These are phyloP conservation scores for Pseudopipra pipra DNA, from an alignment of 2,113 vertebrate species.

Conservation along the genomic window DNA sequence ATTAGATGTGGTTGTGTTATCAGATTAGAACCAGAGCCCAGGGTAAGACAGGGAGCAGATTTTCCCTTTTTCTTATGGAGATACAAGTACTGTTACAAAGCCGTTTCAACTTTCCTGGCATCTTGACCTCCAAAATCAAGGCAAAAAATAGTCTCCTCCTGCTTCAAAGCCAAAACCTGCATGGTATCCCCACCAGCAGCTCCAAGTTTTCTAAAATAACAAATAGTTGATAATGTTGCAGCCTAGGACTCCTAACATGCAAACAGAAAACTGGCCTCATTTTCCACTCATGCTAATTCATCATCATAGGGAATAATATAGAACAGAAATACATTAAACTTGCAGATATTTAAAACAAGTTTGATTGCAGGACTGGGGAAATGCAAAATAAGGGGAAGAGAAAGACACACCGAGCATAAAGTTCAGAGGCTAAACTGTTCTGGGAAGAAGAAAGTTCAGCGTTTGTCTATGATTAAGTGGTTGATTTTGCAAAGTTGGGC, in stretches of 20 bases:
- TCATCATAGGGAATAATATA: not conserved
- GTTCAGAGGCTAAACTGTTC: constrained; percentile 9
- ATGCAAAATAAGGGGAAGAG: not conserved
- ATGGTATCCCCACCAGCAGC: not conserved
- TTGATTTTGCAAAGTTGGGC: not conserved
- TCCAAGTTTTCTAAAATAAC: not conserved
- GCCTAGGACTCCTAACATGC: not conserved
- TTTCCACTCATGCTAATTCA: not conserved
- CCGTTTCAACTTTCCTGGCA: not conserved
- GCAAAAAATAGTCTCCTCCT: not conserved
- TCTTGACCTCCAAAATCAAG: not conserved
- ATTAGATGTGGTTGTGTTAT: not conserved
- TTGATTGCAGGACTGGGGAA: not conserved
- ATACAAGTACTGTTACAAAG: not conserved
- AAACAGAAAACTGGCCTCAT: not conserved
- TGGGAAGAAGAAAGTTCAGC: not conserved
- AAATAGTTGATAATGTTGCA: not conserved
- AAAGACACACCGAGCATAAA: not conserved
- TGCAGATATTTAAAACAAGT: not conserved
- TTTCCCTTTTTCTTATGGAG: not conserved
- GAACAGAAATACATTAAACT: not conserved
- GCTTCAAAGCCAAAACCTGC: not conserved
- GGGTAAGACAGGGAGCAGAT: not conserved
- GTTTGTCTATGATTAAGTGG: constrained; percentile 24
- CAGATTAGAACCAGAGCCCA: not conserved